Evolutionary conservation across 2,113 vertebrate species (phyloP).

Genomic region (Andinoacara biseriatus): DNA sequence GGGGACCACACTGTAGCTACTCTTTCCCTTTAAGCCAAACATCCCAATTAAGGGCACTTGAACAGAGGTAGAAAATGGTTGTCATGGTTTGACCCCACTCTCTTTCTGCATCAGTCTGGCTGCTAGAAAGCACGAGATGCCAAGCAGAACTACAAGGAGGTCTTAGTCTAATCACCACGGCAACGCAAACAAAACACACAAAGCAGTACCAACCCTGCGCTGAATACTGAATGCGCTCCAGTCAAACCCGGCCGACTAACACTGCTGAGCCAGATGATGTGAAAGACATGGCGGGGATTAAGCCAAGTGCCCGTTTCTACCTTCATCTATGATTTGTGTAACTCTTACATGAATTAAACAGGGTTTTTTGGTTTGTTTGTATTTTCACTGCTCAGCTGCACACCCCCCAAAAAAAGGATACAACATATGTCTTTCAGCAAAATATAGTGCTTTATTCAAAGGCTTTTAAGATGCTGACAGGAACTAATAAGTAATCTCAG

Average conservation of each 20-base stretch:
- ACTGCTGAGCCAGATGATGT: conserved; percentile 35
- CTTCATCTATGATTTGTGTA: conserved; percentile 14
- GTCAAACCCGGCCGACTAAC: conserved; percentile 29
- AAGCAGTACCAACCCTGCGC: conserved; percentile 36
- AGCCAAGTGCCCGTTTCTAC: conserved; percentile 36
- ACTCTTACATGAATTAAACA: background rate
- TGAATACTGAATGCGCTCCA: conserved; percentile 60
- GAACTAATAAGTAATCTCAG: too few species aligned
- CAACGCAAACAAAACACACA: conserved; percentile 78
- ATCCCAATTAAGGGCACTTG: conserved; percentile 52
- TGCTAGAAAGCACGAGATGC: conserved; percentile 56
- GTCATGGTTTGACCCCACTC: conserved; percentile 68
- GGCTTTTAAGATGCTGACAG: too few species aligned
- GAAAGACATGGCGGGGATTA: conserved; percentile 13
- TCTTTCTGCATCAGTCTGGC: conserved; percentile 47
- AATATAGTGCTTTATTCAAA: too few species aligned
- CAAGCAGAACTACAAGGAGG: conserved; percentile 47
- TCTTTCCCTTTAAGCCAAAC: conserved; percentile 57
- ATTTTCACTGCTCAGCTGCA: background rate
- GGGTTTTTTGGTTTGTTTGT: background rate
- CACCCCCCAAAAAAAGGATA: background rate
- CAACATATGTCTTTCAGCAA: background rate
- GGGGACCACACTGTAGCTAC: conserved; percentile 13
- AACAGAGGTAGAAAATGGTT: conserved; percentile 50
- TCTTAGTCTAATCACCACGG: conserved; percentile 63